Evolutionary conservation across 2,888 invertebrate species (phyloP).

Genomic region (Alloplasta piceator): DNA sequence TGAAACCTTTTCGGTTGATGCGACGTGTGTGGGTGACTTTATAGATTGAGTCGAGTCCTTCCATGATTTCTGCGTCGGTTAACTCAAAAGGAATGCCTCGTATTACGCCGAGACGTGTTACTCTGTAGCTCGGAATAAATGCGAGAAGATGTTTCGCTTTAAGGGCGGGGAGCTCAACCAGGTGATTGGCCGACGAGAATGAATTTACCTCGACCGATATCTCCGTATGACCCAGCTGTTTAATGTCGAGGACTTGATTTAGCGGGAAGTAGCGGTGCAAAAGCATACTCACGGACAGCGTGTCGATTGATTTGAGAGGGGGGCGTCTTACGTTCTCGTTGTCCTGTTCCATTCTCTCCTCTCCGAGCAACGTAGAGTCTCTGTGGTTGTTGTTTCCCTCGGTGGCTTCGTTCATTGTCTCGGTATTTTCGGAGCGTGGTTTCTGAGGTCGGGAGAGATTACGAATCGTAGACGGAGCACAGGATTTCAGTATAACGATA

Average conservation of each 20-base stretch:
- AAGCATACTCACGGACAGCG: conserved; percentile 13
- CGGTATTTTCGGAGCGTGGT: background rate
- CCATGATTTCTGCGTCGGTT: background rate
- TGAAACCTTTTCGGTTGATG: background rate
- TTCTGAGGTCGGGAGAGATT: background rate
- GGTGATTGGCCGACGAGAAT: background rate
- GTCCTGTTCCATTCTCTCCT: background rate
- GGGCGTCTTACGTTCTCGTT: background rate
- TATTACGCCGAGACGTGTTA: conserved; percentile 6
- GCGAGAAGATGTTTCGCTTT: background rate
- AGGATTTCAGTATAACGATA: conserved; percentile 11
- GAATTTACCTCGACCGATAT: background rate
- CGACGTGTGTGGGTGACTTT: background rate
- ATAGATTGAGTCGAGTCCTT: background rate
- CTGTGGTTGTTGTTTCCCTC: background rate
- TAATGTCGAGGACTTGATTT: background rate
- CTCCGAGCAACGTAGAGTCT: background rate
- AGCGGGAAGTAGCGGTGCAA: background rate
- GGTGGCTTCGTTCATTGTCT: background rate
- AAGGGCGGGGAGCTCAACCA: conserved; percentile 1
- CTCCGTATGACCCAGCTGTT: background rate
- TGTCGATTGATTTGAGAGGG: background rate
- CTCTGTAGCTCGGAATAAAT: conserved; percentile 12
- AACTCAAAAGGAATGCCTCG: background rate
- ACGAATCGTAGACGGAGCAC: background rate